Percentiles rank a stretch among this genome's conserved stretches.
Conservation (phyloP, 2,888 invertebrate species). For the Caenorhabditis angaria region DNA sequence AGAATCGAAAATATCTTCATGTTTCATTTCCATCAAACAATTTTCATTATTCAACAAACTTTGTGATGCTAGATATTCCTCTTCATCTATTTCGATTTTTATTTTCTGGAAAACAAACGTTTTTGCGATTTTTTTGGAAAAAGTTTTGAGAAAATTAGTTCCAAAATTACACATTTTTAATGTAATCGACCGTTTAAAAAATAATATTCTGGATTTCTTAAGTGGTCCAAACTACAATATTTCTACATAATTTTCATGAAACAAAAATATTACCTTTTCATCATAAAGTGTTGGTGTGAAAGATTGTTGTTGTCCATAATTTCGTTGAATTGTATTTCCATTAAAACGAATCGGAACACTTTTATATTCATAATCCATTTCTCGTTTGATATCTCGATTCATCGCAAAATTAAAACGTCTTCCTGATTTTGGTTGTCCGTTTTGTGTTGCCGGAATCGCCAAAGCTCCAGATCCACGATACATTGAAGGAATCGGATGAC, state of each 20-base stretch:
- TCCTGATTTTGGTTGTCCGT: slow-evolving; percentile 8
- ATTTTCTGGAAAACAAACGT: slow-evolving; percentile 26
- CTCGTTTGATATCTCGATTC: slow-evolving; percentile 12
- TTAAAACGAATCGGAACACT: slow-evolving; percentile 35
- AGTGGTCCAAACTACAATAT: no score
- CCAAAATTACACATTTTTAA: neutral
- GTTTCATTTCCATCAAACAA: slow-evolving; percentile 11
- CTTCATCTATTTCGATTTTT: slow-evolving; percentile 39
- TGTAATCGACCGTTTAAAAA: no score
- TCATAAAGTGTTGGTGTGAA: neutral
- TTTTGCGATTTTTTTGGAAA: no score
- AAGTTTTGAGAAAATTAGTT: neutral
- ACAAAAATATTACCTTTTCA: neutral
- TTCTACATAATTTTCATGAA: no score
- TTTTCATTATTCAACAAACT: slow-evolving; percentile 30
- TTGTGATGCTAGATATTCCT: slow-evolving; percentile 31
- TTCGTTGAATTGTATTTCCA: slow-evolving; percentile 14
- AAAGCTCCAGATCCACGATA: slow-evolving; percentile 25
- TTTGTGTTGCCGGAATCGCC: neutral
- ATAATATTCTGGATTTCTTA: no score
- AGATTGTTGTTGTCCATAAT: neutral
- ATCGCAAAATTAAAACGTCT: slow-evolving; percentile 10
- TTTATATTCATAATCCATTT: neutral
- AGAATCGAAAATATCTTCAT: slow-evolving; percentile 9
- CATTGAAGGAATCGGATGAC: neutral